Evolutionary conservation across 1,140 invertebrate species (phyloP), one percentile per base, ranked within the genome.

Genomic region (Ptiloglossa arizonensis): DNA sequence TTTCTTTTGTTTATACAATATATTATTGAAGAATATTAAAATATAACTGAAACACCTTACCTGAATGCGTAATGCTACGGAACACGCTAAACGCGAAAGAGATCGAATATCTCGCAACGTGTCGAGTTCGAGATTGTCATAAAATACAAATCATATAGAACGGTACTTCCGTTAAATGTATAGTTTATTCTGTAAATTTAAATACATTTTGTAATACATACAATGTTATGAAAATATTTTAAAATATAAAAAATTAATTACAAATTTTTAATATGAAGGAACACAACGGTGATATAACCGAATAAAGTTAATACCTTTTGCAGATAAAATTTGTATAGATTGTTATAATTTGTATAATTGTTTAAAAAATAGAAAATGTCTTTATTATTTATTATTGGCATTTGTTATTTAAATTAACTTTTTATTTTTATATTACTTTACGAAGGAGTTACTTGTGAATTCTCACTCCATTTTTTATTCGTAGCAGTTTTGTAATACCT

Each of bases 81-180:
- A 35, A 59, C 59, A 57, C 44, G 59, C 41, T 41, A 50, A 38
- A 46, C 24, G 64, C 50, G 64, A 59, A 68, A 69, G 41, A 76
- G 17, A 0, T 4, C 2, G 13, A 24, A 6, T 17, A 11, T 24
- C 13, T 24, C 38, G 38, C 19, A 44, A 35, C 3, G 24, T 2
- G 32, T 5, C 35, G 35, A 66, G 1, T 44, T 54, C 32, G 32
- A 44, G n/a, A 44, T 44, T 5, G 38, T 1, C 62, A 67, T 5
- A 24, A 67, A 74, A 67, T 59, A 73, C 17, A 67, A 64, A 27
- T 22, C 17, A n/a, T 1, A 22, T 62, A 73, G 46, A 27, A 9
- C 13, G 19, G 52, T 13, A 17, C 15, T 44, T 70, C 19, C 5
- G 29, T 4, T 32, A 9, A 4, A 27, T n/a, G 11, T 41, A 27